Evolutionary conservation across 2,888 invertebrate species (phyloP), one percentile per base, ranked within the genome.

Genomic region (Rhagonycha lutea): DNA sequence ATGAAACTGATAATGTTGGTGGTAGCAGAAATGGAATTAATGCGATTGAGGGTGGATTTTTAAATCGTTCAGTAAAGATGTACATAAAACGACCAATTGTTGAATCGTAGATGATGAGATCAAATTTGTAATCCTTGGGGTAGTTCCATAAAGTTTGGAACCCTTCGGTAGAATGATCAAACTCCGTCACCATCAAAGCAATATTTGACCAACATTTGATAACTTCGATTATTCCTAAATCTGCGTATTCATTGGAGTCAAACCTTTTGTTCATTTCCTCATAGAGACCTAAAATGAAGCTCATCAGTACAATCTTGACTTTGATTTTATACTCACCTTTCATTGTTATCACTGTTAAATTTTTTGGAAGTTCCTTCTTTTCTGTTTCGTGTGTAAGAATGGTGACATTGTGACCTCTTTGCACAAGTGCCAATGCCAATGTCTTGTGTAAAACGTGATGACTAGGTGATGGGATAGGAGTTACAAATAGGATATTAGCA

Each of bases 51-150:
- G 83, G 82, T 0, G 81, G 80, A 14, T 79, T 81, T 2, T 79
- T 78, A 72, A 83, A 83, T 61, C 75, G 69, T 29, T 81, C 79
- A 4, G 81, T 78, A 23, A 83, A 61, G 4, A 81, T 80, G 28
- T 80, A 82, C 8, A 82, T 29, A 28, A 80, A 81, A 60, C 80
- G 79, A 24, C 79, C 80, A 1, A 73, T 28, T 9, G 75, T 77
- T 14, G 78, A 28, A 68, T 83, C 83, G 76, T 77, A 82, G 5
- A 83, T 73, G 18, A 83, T 81, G 62, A 83, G 65, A 71, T 83
- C 82, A 75, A 83, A 82, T 67, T 75, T 80, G 26, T 61, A 7
- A 70, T 80, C 71, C 69, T 78, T 76, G 0, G 83, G 81, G 69
- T 82, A 83, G 28, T 77, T 73, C 71, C 79, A 28, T 8, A 83